A percentile compares a stretch with the other conserved stretches of the same genome.
Evolutionary conservation across 2,888 invertebrate species (phyloP).

Genomic region (Zygothrica quintamaculata): DNA sequence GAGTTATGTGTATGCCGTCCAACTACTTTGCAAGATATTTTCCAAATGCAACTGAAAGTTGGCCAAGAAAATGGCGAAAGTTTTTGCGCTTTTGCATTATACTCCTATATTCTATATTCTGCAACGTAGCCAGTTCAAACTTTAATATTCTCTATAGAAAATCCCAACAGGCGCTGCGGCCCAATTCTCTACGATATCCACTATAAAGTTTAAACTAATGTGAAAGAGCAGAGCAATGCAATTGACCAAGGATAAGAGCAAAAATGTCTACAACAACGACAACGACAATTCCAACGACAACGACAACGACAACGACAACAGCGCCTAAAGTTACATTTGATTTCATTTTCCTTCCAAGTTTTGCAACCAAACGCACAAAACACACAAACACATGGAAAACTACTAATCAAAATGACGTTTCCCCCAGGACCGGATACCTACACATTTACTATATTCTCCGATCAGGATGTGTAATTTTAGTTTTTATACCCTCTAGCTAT

Average conservation of each 20-base stretch:
- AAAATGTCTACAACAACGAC: constrained; percentile 8
- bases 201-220: too few relatives aligned
- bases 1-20: constrained; percentile 62
- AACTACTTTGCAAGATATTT: constrained; percentile 70
- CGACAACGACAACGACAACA: constrained; percentile 9
- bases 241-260: constrained; percentile 33
- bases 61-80: constrained; percentile 77
- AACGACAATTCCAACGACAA: too few relatives aligned
- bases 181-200: too few relatives aligned
- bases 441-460: constrained; percentile 25
- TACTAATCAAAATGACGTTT: constrained; percentile 67
- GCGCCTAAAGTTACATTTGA: constrained; percentile 47
- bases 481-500: constrained; percentile 18
- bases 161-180: too few relatives aligned
- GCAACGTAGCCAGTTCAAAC: constrained; percentile 47
- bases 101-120: constrained; percentile 51
- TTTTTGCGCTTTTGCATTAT: constrained; percentile 62
- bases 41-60: constrained; percentile 77
- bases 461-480: constrained; percentile 3
- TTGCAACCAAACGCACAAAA: constrained; percentile 29
- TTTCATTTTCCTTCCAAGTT: constrained; percentile 51
- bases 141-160: constrained; percentile 53
- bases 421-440: constrained; percentile 30
- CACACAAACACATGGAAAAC: constrained; percentile 56
- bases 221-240: constrained; percentile 11